These are phyloP conservation scores for Heteromormyrus szaboi DNA, from an alignment of 2,797 vertebrate species.

Conservation along the genomic window DNA sequence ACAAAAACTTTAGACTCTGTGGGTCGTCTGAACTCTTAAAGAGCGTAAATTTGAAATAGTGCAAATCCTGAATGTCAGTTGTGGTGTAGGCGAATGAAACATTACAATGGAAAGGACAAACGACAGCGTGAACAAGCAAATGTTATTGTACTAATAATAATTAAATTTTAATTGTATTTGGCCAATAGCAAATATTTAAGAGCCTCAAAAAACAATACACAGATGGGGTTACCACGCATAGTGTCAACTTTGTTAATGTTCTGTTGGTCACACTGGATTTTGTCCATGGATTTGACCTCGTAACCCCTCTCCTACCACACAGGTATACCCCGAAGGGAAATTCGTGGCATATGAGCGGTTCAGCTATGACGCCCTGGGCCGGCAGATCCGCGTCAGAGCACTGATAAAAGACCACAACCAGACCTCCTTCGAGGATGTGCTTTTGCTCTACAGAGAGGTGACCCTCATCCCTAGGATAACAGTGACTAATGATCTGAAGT, in stretches of 20 bases:
- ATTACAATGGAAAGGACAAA: not conserved
- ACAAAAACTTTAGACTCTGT: not conserved
- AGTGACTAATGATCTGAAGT: not conserved
- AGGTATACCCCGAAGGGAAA: conserved; percentile 29
- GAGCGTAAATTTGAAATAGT: not conserved
- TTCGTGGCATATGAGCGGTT: conserved; percentile 30
- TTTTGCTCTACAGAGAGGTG: conserved; percentile 40
- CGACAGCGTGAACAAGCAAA: not conserved
- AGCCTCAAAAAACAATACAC: not conserved
- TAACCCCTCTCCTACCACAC: not conserved
- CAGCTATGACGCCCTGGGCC: conserved; percentile 35
- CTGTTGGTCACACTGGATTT: not conserved
- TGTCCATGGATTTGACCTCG: not conserved
- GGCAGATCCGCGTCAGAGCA: conserved; percentile 27
- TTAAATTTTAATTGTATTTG: not conserved
- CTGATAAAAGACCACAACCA: conserved; percentile 9
- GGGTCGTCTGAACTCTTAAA: not conserved
- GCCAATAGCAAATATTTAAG: not conserved
- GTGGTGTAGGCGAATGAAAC: not conserved
- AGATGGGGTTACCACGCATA: not conserved
- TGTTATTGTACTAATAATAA: not conserved
- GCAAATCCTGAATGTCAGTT: not conserved
- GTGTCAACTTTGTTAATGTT: not conserved
- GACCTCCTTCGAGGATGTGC: conserved; percentile 23
- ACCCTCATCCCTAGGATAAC: not conserved